Conservation (phyloP, 2,888 invertebrate species). For the Meiosimyza platycephala region DNA sequence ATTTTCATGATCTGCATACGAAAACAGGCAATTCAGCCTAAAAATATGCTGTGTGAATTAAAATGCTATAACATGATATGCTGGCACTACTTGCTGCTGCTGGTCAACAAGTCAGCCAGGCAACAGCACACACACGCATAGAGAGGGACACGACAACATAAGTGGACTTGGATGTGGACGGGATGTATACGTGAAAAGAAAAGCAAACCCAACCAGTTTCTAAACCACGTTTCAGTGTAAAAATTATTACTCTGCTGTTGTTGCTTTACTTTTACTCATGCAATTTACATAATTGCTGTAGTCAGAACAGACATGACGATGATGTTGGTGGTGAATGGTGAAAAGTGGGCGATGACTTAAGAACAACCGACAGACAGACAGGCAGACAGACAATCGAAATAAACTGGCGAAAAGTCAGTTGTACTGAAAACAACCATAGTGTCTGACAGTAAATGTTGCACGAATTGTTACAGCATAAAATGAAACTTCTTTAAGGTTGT, state of each 20-base stretch:
- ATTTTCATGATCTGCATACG: conserved; percentile 25
- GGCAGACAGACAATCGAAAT: not conserved
- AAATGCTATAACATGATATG: conserved; percentile 58
- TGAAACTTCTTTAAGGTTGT: not conserved
- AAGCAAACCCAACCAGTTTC: not conserved
- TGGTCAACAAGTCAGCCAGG: conserved; percentile 53
- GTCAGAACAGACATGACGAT: not conserved
- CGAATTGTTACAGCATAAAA: not conserved
- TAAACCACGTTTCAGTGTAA: conserved; percentile 3
- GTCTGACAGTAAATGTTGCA: not conserved
- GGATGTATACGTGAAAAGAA: not conserved
- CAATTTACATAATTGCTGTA: conserved; percentile 35
- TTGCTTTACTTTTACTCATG: conserved; percentile 13
- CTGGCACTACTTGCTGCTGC: conserved; percentile 55
- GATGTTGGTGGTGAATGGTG: not conserved
- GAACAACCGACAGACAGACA: not conserved
- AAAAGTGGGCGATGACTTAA: not conserved
- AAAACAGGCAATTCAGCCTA: conserved; percentile 35
- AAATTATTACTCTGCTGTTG: conserved; percentile 9
- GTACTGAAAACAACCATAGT: not conserved
- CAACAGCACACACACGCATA: not conserved
- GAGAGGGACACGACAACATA: not conserved
- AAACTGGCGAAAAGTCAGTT: not conserved
- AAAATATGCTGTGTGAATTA: conserved; percentile 56
- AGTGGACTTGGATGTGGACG: not conserved